Evolutionary conservation across 2,113 vertebrate genomes (phyloP).

Genomic region (human (Homo sapiens)): DNA sequence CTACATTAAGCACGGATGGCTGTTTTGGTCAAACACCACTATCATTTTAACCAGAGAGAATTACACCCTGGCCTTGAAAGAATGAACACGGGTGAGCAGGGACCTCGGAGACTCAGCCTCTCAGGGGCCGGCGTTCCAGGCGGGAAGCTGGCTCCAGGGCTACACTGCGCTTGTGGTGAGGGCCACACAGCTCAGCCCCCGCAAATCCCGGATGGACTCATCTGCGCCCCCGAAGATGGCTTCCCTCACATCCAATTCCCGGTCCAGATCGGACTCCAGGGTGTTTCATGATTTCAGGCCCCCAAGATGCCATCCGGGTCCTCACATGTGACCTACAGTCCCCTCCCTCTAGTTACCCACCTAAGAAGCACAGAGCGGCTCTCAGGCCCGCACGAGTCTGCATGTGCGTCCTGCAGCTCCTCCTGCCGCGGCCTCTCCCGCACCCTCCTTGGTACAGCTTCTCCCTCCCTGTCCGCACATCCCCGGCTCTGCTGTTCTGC

Average conservation of each 20-base stretch:
- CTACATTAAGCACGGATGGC: accelerated
- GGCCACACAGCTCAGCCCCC: not conserved
- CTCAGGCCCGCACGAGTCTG: accelerated
- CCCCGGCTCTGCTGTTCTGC: accelerated
- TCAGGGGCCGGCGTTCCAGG: not conserved
- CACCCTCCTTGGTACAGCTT: not conserved
- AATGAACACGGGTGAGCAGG: accelerated
- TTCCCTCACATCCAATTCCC: not conserved
- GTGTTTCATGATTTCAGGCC: not conserved
- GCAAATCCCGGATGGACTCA: accelerated
- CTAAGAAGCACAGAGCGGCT: not conserved
- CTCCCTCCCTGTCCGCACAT: accelerated
- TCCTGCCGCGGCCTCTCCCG: no score
- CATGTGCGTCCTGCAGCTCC: accelerated
- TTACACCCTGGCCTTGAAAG: no score
- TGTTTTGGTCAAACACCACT: not conserved
- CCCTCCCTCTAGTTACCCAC: not conserved
- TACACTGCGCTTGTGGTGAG: accelerated
- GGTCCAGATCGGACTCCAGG: no score
- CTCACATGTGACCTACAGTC: accelerated
- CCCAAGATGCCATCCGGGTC: not conserved
- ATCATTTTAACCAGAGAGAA: not conserved
- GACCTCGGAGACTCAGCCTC: not conserved
- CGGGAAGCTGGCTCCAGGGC: accelerated
- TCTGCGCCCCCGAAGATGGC: accelerated